Conservation (phyloP, 2,797 vertebrate genomes). For the Caiman crocodilus region DNA sequence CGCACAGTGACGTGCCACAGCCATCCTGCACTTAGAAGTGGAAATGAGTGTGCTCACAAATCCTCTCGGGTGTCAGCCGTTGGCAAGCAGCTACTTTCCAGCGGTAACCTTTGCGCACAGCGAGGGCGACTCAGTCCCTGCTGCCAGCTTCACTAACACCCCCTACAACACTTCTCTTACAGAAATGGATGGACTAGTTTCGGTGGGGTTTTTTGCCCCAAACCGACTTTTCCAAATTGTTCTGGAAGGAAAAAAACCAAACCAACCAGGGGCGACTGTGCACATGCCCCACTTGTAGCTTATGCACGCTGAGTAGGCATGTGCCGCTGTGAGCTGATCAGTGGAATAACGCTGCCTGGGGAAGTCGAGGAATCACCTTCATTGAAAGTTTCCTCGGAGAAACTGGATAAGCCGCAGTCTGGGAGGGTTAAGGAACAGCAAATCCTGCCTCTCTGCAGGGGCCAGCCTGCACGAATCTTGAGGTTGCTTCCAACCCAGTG, state of each 20-base stretch:
- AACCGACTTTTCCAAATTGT: not conserved
- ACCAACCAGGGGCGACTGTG: not conserved
- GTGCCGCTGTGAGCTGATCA: not conserved
- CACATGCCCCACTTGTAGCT: not conserved
- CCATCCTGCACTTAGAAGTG: not conserved
- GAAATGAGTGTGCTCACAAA: slow-evolving; percentile 10
- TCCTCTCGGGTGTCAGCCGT: not conserved
- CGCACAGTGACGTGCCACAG: not conserved
- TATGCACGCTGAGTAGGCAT: not conserved
- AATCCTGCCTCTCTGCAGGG: no score
- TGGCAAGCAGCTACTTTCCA: not conserved
- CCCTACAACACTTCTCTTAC: not conserved
- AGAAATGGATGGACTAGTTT: not conserved
- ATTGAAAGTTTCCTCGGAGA: no score
- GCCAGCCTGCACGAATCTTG: no score
- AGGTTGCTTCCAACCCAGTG: no score
- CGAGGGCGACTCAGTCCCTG: not conserved
- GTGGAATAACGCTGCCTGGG: no score
- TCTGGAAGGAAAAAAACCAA: not conserved
- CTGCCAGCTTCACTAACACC: not conserved
- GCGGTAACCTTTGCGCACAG: not conserved
- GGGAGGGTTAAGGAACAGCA: no score
- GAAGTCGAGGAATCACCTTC: no score
- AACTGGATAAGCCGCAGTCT: no score
- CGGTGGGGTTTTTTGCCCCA: not conserved